Evolutionary conservation across 1,140 invertebrate genomes (phyloP), one percentile per base, ranked within the genome.

Genomic region (Ostrea edulis): DNA sequence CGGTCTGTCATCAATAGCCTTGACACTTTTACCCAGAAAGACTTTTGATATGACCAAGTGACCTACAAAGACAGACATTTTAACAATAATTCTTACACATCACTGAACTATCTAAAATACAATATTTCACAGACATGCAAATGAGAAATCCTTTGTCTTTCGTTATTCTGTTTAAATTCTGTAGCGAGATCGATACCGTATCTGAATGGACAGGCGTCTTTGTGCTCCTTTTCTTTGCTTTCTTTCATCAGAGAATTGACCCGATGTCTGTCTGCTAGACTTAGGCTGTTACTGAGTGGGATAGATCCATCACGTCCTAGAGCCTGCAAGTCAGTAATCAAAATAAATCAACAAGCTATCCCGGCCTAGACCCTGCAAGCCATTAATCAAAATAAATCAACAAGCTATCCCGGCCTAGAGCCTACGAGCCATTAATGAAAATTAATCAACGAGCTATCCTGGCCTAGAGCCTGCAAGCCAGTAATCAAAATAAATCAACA

Each of bases 201-300:
- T 93, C 93, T 92, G 89, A 93, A 94, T 62, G 94, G 93, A 90
- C 93, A 94, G 0, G 77, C 82, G 51, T 95, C 94, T 55, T 65
- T 52, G 29, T 85, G 85, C 1, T 91, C 89, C 35, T 89, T 91
- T 22, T 89, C 89, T n/a, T 83, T 90, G 82, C 86, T 90, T 54
- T 90, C 84, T 84, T 92, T 92, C 20, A 85, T 88, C 22, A 91
- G 87, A 87, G 92, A 87, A 71, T 91, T 88, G 9, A 95, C 95
- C 44, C 94, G 84, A 65, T 92, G 90, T 82, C 91, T 83, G 89
- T 95, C 95, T 65, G 94, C 93, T 55, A 95, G 83, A 91, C 91
- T 93, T 44, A 95, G 85, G 86, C 94, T 94, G 90, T 95, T 95
- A 81, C 93, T 94, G 52, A 95, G 90, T 8, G 94, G 93, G n/a